Percentiles rank a stretch among this genome's conserved stretches.
These are phyloP conservation scores for Anas bahamensis DNA, from an alignment of 2,797 vertebrate species.

Conservation along the genomic window DNA sequence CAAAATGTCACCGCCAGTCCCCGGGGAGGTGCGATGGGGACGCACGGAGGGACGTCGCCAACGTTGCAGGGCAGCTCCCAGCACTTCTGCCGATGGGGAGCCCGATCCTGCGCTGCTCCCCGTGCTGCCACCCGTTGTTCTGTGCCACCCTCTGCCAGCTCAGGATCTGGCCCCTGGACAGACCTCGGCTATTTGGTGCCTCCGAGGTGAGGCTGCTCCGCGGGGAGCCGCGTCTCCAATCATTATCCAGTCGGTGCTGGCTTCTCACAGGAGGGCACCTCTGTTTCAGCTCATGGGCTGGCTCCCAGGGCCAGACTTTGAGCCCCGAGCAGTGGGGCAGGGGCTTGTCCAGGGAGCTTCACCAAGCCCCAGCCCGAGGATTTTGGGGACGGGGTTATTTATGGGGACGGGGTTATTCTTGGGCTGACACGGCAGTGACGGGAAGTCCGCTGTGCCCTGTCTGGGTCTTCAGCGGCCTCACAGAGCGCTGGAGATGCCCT, in stretches of 20 bases:
- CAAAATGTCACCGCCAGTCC: not conserved
- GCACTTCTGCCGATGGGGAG: rapidly evolving
- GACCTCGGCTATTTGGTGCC: not conserved
- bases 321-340: not conserved
- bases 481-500: slow-evolving; percentile 50
- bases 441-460: slow-evolving; percentile 31
- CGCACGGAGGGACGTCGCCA: not conserved
- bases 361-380: not conserved
- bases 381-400: not conserved
- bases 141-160: not conserved
- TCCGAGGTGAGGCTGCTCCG: not conserved
- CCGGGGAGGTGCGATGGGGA: not conserved
- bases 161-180: not conserved
- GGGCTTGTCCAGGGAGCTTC: not conserved
- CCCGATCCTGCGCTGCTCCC: not conserved
- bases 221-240: not conserved
- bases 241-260: slow-evolving; percentile 8
- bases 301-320: not conserved
- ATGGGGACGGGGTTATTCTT: not conserved
- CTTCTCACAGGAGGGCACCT: slow-evolving; percentile 5
- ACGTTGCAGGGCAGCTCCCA: not conserved
- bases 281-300: slow-evolving; percentile 33
- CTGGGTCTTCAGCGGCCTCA: slow-evolving; percentile 48
- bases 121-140: not conserved
- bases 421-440: not conserved